A percentile compares a stretch with the other conserved stretches of the same genome.
These are phyloP conservation scores for Holocentrus rufus DNA, from an alignment of 2,797 vertebrate species.

Conservation along the genomic window DNA sequence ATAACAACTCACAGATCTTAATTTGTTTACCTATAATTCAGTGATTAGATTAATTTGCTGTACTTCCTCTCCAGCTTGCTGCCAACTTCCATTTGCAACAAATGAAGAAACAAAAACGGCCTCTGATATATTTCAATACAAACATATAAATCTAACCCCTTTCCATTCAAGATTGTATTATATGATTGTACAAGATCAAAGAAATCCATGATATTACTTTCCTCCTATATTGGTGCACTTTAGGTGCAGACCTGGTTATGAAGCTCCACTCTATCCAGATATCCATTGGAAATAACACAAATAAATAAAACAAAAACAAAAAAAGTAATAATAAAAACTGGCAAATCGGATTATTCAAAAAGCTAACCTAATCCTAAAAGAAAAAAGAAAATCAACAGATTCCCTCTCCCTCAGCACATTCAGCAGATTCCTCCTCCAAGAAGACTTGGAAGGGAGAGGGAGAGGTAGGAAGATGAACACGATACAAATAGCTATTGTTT, in stretches of 20 bases:
- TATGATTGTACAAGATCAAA: conserved; percentile 34
- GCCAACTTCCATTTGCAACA: conserved; percentile 20
- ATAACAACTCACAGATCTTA: conserved; percentile 39
- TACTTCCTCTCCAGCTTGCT: conserved; percentile 44
- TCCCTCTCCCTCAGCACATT: no score
- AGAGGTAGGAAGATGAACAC: conserved; percentile 50
- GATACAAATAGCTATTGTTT: conserved; percentile 73
- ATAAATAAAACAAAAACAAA: no score
- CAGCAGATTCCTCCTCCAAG: neutral
- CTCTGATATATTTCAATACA: conserved; percentile 32
- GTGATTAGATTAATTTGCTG: conserved; percentile 49
- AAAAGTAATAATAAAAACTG: conserved; percentile 9
- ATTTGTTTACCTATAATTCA: conserved; percentile 40
- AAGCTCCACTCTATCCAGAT: conserved; percentile 1
- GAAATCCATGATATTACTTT: conserved; percentile 28
- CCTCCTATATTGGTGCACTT: conserved; percentile 15
- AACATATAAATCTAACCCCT: conserved; percentile 32
- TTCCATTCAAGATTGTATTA: conserved; percentile 28
- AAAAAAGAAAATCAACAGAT: conserved; percentile 11
- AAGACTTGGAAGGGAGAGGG: conserved; percentile 40
- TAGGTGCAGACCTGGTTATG: neutral
- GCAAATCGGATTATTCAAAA: conserved; percentile 15
- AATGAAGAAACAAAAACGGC: conserved; percentile 35
- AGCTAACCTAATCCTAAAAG: conserved; percentile 40
- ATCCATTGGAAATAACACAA: conserved; percentile 23